These are phyloP conservation scores for Artibeus jamaicensis DNA, from an alignment of 2,797 vertebrate genomes.

Conservation along the genomic window DNA sequence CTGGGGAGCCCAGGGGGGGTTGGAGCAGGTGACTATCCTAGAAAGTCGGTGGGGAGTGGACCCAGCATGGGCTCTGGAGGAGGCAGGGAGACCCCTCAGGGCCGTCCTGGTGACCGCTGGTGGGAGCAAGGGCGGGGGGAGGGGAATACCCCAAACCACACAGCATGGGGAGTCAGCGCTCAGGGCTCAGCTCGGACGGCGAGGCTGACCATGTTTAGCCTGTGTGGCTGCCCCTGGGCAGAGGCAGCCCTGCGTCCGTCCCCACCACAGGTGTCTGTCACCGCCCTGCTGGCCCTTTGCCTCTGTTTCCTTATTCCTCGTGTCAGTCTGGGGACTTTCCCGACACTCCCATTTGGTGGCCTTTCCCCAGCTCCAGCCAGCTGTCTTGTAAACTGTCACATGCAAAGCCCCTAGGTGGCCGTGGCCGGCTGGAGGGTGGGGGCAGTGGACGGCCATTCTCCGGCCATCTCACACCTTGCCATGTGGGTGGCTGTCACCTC, in stretches of 20 bases:
- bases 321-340: background rate
- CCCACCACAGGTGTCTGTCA: background rate
- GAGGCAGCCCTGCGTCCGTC: background rate
- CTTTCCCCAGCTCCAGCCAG: background rate
- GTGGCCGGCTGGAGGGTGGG: accelerated
- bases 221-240: too few species aligned
- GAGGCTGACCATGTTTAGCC: accelerated
- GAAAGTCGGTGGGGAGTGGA: background rate
- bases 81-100: background rate
- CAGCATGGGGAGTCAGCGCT: accelerated
- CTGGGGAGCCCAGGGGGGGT: background rate
- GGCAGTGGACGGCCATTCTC: background rate
- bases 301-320: background rate
- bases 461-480: background rate
- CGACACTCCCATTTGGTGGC: accelerated
- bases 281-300: background rate
- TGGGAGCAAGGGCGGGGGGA: background rate
- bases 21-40: background rate
- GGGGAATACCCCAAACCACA: background rate
- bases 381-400: background rate
- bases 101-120: background rate
- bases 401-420: background rate
- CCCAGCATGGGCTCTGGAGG: too few species aligned
- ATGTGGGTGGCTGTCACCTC: accelerated
- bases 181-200: accelerated